Evolutionary conservation across 2,888 invertebrate species (phyloP), one percentile per base, ranked within the genome.

Genomic region (Imbricaverruca yamaguchii): DNA sequence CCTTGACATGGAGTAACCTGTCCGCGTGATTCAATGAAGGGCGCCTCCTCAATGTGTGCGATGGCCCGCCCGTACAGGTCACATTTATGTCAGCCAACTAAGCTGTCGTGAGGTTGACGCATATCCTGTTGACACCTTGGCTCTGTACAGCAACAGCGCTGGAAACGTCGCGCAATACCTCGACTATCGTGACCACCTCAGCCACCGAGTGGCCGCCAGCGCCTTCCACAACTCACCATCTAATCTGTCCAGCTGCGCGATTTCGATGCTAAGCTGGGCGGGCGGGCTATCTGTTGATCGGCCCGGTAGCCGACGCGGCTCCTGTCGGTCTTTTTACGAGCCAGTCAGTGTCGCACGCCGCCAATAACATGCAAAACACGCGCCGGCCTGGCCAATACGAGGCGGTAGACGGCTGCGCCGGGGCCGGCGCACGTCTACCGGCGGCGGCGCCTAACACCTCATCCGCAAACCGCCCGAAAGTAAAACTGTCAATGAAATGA

Each of bases 401-500:
- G 39, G 69, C 69, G 39, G 13, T 39, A 39, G 23, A 12, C 39
- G 67, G 67, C 23, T n/a, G 39, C 39, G 39, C 39, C n/a, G 23
- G 65, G 39, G 39, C 39, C 15, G 67, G 69, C 25, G 69, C 4
- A 13, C 39, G 69, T 39, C 39, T 39, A 69, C 69, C 15, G 12
- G 12, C 23, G 67, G 12, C 67, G 67, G 12, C 67, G 67, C 67
- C 8, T 12, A 10, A 25, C 67, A 25, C 39, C 69, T 15, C 39
- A 13, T 6, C 69, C 69, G 69, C 39, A 69, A 69, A 69, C 69
- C 69, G 69, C 39, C 69, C 15, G 39, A 12, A 39, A 39, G 39
- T 69, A 25, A 69, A 69, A 69, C 69, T 69, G 69, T 69, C 69
- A 69, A 69, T 69, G 69, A 69, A 69, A 69, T 39, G 69, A 39